These are phyloP conservation scores for Crossoptilon crossoptilon DNA, from an alignment of 2,797 vertebrate species.

Conservation along the genomic window DNA sequence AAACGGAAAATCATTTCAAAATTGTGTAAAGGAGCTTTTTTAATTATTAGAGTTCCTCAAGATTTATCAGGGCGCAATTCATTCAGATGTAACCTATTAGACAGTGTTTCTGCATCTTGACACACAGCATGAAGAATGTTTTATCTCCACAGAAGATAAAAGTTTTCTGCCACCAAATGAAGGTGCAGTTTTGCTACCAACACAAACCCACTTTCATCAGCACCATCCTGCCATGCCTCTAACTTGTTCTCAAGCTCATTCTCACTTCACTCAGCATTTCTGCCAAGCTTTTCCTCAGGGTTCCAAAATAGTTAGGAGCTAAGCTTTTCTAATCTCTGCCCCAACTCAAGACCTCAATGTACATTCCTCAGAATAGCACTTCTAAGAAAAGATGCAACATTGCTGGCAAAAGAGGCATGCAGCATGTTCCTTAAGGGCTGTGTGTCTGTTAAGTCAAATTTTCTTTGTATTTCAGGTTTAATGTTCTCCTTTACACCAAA, in stretches of 20 bases:
- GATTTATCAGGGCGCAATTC: neutral
- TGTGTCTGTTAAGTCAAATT: neutral
- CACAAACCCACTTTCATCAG: neutral
- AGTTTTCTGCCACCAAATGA: neutral
- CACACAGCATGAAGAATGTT: neutral
- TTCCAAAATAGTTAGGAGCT: neutral
- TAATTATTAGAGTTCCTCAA: neutral
- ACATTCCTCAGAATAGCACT: neutral
- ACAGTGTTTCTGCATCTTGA: neutral
- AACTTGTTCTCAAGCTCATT: neutral
- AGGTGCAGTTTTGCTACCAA: neutral
- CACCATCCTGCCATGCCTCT: no score
- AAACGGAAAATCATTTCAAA: slow-evolving; percentile 24
- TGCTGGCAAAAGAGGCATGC: neutral
- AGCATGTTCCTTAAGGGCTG: neutral
- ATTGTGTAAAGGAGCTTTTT: neutral
- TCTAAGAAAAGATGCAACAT: neutral
- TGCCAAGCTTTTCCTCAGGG: neutral
- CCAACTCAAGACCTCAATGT: neutral
- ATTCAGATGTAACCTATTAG: neutral
- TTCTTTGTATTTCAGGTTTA: neutral
- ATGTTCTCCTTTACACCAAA: neutral
- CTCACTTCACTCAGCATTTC: neutral
- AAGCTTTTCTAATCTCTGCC: neutral
- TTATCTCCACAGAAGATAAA: neutral